Evolutionary conservation across 1,140 invertebrate species (phyloP), one percentile per base, ranked within the genome.

Genomic region (Theocolax elegans): DNA sequence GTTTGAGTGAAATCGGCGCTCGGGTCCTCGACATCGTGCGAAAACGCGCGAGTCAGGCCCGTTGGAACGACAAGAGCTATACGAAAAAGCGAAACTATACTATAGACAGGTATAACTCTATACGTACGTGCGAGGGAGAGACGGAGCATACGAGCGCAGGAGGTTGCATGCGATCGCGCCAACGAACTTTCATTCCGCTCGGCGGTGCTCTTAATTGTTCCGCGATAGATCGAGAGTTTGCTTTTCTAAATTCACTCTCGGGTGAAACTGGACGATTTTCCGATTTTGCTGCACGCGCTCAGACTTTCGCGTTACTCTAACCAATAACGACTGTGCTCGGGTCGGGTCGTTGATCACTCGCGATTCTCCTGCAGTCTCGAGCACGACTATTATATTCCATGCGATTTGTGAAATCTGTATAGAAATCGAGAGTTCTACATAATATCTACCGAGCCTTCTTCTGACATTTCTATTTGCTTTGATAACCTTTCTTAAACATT

Each of bases 1-100:
- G 68, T 71, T 59, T 65, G 21, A 21, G 67, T 35, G 62, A 71
- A 65, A 65, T 51, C 54, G 60, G 31, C 38, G 1, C 6, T 21
- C 23, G 21, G 49, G 49, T 65, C 51, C 19, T 46, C 51, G 59
- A 70, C 44, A 44, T 31, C 29, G 27, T 54, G 59, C 48, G 40
- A 70, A 68, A 60, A 23, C n/a, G 8, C 19, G 23, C 27, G 64
- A 44, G 40, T 8, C 17, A 40, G 13, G 25, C 42, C 21, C 31
- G 21, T 31, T 25, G 35, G 17, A 25, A 17, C 8, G 15, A 59
- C 23, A 25, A 46, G 59, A 65, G 19, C 29, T 17, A 31, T n/a
- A n/a, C 17, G 17, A 66, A n/a, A 17, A 40, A 66, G 46, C 53
- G 53, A 46, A 58, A 38, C 42, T 40, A 17, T 17, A n/a, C n/a